A percentile compares a stretch with the other conserved stretches of the same genome.
These are phyloP conservation scores for Coenonympha glycerion DNA, from an alignment of 2,888 invertebrate genomes.

Conservation along the genomic window DNA sequence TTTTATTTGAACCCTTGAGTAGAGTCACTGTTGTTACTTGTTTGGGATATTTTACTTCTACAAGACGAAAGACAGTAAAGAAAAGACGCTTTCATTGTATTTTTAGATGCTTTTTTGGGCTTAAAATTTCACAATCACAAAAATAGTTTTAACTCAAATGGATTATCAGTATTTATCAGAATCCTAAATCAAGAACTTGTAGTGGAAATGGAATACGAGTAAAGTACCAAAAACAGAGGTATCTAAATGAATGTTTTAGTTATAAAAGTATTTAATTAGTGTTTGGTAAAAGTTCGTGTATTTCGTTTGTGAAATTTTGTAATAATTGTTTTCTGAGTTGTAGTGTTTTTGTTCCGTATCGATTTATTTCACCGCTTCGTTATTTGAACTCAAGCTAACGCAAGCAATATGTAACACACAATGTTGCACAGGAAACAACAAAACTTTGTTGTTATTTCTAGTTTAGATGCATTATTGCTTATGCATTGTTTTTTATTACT, in stretches of 20 bases:
- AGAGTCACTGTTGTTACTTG: background rate
- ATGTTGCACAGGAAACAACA: background rate
- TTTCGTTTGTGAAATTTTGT: background rate
- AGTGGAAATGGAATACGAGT: background rate
- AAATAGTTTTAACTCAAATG: constrained; percentile 10
- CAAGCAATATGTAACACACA: constrained; percentile 10
- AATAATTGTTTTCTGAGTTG: background rate
- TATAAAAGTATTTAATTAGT: background rate
- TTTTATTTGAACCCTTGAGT: constrained; percentile 28
- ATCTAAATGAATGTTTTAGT: no score
- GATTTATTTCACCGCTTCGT: constrained; percentile 3
- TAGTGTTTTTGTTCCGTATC: constrained; percentile 8
- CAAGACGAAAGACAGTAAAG: constrained; percentile 62
- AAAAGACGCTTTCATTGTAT: constrained; percentile 51
- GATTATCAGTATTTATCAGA: constrained; percentile 5
- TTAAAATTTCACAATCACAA: constrained; percentile 36
- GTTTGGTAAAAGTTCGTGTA: constrained; percentile 2
- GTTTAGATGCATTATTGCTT: background rate
- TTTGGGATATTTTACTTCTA: constrained; percentile 37
- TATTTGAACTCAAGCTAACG: background rate
- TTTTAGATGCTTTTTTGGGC: constrained; percentile 60
- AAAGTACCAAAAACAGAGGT: background rate
- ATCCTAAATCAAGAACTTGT: constrained; percentile 1
- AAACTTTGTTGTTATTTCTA: background rate
- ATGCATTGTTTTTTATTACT: background rate